Conservation (phyloP, 1,140 invertebrate species). For the Drosophila yakuba region DNA sequence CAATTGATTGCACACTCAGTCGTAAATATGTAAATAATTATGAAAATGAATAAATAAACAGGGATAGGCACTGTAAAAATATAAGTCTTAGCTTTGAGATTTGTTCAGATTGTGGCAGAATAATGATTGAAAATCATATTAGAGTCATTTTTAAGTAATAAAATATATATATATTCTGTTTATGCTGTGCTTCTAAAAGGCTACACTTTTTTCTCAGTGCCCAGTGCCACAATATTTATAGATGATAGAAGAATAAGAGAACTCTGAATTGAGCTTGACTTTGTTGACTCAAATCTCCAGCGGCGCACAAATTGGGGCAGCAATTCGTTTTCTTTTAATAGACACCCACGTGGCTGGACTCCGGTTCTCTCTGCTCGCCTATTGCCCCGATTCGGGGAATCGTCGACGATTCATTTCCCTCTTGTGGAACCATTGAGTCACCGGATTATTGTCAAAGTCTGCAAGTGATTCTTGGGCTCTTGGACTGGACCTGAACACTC, state of each 20-base stretch:
- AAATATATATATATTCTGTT: no score
- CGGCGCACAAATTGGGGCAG: constrained; percentile 69
- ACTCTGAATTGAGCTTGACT: constrained; percentile 41
- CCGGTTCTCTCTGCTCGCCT: neutral
- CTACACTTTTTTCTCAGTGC: neutral
- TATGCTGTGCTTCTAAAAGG: no score
- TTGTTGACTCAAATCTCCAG: constrained; percentile 46
- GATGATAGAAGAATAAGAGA: constrained; percentile 9
- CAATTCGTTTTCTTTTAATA: constrained; percentile 63
- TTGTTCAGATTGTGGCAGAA: no score
- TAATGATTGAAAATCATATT: no score
- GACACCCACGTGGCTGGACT: constrained; percentile 55
- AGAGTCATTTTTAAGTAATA: no score
- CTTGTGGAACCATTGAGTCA: constrained; percentile 18
- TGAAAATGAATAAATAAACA: constrained; percentile 35
- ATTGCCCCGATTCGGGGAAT: neutral
- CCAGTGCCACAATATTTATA: constrained; percentile 16
- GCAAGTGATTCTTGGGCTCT: constrained; percentile 37
- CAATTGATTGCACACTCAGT: constrained; percentile 49
- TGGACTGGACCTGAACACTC: neutral
- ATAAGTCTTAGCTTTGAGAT: no score
- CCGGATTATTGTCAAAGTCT: constrained; percentile 70
- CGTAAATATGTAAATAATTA: constrained; percentile 47
- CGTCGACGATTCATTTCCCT: constrained; percentile 10
- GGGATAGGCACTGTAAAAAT: constrained; percentile 5